Evolutionary conservation across 1,140 invertebrate genomes (phyloP), one percentile per base, ranked within the genome.

Genomic region (Diachasma alloeum): DNA sequence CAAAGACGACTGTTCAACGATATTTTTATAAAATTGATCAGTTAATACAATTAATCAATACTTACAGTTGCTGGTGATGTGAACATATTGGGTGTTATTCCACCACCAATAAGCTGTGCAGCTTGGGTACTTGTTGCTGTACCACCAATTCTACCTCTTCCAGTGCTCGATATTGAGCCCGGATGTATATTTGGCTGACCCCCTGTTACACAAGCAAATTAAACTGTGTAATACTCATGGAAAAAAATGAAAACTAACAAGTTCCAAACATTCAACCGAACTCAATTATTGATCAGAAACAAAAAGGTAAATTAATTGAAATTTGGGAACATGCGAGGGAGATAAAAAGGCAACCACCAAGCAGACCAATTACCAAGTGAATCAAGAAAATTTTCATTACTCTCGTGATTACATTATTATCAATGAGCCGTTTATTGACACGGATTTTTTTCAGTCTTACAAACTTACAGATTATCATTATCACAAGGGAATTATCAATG

Each of bases 31-130:
- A 72, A 67, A 66, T 66, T 66, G 1, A 66, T 68, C 4, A 63
- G 37, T 63, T 75, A 73, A 75, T 74, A 71, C 1, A 73, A 39
- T 68, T 75, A 63, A 42, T 76, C 67, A 70, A 80, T 81, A 88
- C 87, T 88, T 83, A 89, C 88, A 78, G 85, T 88, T 26, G 87
- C 85, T 15, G 89, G 88, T 24, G 91, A 90, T 17, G 90, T 92
- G 83, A 94, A 93, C 80, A 94, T 88, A 72, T 92, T 92, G 10
- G 93, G 93, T 39, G 93, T 93, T 71, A 95, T 94, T 72, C 93
- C 94, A 75, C 93, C 94, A 24, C 94, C 94, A 81, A 94, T 94
- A 31, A 94, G 91, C 80, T 94, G 94, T 24, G 91, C 92, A 59
- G 91, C 91, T 83, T 93, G 91, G 4, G 92, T 92, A 67, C 92